A percentile compares a stretch with the other conserved stretches of the same genome.
Conservation (phyloP, 1,140 invertebrate species). For the Atta cephalotes region DNA sequence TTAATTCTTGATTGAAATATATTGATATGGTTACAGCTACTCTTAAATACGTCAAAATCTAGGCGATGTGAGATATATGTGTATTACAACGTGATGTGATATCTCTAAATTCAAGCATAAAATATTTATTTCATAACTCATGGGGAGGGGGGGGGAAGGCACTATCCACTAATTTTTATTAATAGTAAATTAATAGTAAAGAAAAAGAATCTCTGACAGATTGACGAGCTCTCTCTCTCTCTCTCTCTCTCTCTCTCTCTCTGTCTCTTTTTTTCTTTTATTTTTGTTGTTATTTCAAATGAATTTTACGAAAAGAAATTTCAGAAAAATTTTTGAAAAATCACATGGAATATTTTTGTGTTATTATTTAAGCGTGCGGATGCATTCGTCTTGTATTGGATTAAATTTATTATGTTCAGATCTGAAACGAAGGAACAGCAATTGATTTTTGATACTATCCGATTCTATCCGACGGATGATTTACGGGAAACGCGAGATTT, state of each 20-base stretch:
- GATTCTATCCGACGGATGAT: conserved; percentile 58
- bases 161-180: neutral
- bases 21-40: neutral
- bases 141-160: neutral
- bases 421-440: neutral
- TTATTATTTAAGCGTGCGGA: too few species aligned
- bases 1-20: neutral
- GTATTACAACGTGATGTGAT: too few species aligned
- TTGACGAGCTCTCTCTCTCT: neutral
- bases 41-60: neutral
- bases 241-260: neutral
- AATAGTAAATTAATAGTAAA: too few species aligned
- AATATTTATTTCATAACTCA: neutral
- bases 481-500: conserved; percentile 61
- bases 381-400: neutral
- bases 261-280: neutral
- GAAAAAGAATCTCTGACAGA: too few species aligned
- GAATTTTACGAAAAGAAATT: neutral
- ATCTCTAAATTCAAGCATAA: neutral
- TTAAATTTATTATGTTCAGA: conserved; percentile 21
- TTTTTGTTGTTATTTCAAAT: neutral
- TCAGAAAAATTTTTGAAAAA: neutral
- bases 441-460: conserved; percentile 27
- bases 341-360: too few species aligned
- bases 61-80: neutral